Base-by-base conservation (phyloP, 2,113 vertebrate genomes). In the Festucalex cinctus region DNA sequence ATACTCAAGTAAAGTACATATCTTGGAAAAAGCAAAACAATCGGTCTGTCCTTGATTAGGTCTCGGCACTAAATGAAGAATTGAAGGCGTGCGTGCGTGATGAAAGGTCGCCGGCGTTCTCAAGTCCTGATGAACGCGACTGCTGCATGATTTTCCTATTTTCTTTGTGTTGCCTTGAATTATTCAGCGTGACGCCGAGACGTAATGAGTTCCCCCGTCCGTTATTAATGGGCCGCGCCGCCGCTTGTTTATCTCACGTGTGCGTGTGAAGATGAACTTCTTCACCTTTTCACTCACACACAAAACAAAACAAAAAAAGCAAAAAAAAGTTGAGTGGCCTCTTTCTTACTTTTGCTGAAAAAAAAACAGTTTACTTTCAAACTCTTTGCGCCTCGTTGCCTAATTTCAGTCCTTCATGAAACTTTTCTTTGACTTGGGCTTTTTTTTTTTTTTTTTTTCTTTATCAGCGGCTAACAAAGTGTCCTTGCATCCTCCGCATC, bases 201-300 rank as follows among this genome's bases (percentile, higher is more conserved):
- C 77, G 76, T 84, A 89, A 88, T 89, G 81, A 82, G 81, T 86
- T 84, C 82, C 76, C 78, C 66, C 69, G 46, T 16, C 73, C 32
- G 77, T 87, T 90, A 91, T 91, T 90, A 92, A 91, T 85, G 86
- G 75, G 78, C 79, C 78, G 68, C 65, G 78, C 78, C 70, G 46
- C 46, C 70, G 81, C 78, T 71, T 84, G 81, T 90, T 88, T 83
- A 86, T 85, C 74, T 85, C 84, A 32, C 28, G 28, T 62, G 83
- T 20, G 48, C 16, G 6, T 68, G 61, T 71, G 28, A 69, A 79
- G 72, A 65, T 59, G 70, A 71, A 79, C 70, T 65, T 59, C 65
- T 20, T 59, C 57, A 59, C 32, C 36, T 39, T 37, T 41, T n/a
- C 35, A 36, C 32, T 20, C 28, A 9, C 9, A n/a, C n/a, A 14